Evolutionary conservation across 2,113 vertebrate genomes (phyloP).

Genomic region (Lucifuga dentata): DNA sequence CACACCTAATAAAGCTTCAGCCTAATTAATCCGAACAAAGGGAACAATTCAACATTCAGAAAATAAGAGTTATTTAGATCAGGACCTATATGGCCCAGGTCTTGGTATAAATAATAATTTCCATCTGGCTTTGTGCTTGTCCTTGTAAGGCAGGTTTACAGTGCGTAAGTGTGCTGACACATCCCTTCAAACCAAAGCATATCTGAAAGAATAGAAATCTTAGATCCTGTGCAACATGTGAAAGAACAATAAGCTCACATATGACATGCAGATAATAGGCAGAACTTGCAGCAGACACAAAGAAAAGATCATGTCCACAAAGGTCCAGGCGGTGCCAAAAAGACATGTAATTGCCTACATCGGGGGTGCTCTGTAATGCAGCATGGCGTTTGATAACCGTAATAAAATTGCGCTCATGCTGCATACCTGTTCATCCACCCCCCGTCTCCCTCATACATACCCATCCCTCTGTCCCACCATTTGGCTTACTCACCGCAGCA

Average conservation of each 20-base stretch:
- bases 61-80: conserved; percentile 7
- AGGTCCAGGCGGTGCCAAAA: conserved; percentile 55
- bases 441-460: conserved; percentile 27
- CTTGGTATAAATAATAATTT: conserved; percentile 40
- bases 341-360: conserved; percentile 15
- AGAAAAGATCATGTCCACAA: conserved; percentile 55
- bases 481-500: conserved; percentile 79
- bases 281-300: conserved; percentile 76
- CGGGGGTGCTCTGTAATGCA: conserved; percentile 56
- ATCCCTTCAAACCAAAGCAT: conserved; percentile 34
- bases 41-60: background rate
- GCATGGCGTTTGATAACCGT: conserved; percentile 48
- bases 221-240: conserved; percentile 67
- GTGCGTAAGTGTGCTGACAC: conserved; percentile 39
- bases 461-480: conserved; percentile 51
- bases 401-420: conserved; percentile 59
- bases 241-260: conserved; percentile 34
- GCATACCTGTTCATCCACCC: conserved; percentile 22
- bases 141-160: conserved; percentile 45
- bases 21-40: background rate
- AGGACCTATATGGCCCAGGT: conserved; percentile 22
- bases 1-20: conserved; percentile 23
- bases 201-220: background rate
- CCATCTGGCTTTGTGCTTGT: conserved; percentile 42
- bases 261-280: conserved; percentile 12